phyloP scores from a whole-genome alignment of 2,113 vertebrate species.

The Orientallactaga bullata region DNA sequence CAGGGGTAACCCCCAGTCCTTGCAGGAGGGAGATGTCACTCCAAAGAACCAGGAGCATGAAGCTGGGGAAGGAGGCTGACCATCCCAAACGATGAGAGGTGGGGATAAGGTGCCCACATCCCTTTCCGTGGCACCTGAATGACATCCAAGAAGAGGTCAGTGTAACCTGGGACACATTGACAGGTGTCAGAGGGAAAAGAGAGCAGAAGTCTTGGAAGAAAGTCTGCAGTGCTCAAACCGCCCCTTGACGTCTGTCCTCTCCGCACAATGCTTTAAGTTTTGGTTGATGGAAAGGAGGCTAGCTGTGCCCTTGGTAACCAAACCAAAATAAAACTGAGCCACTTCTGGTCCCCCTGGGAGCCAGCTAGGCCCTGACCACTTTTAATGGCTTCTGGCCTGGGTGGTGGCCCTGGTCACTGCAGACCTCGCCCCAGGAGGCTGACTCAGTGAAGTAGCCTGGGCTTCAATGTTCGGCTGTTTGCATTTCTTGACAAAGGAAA shows the following conservation, averaged over 20 bases:
- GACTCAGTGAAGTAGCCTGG: conserved; percentile 51
- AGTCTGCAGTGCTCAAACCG: neutral
- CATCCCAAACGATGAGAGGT: neutral
- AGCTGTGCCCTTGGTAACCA: neutral
- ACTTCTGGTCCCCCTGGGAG: neutral
- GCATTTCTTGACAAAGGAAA: conserved; percentile 83
- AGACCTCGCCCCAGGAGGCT: neutral
- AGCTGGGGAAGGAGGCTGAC: neutral
- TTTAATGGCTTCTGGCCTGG: neutral
- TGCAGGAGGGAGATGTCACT: neutral
- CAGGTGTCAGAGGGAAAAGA: neutral
- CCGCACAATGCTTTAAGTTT: neutral
- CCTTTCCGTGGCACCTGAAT: neutral
- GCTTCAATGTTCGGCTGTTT: conserved; percentile 66
- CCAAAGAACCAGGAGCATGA: neutral
- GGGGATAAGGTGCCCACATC: neutral
- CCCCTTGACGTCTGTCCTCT: rapidly evolving
- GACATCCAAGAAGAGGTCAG: neutral
- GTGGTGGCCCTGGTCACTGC: neutral
- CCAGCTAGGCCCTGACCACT: neutral
- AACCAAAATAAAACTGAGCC: neutral
- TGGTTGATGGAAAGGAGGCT: neutral
- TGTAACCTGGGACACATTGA: neutral
- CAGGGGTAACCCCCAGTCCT: neutral
- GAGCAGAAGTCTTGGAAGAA: neutral